phyloP scores from a whole-genome alignment of 2,888 invertebrate genomes.

The Sesamia inferens region DNA sequence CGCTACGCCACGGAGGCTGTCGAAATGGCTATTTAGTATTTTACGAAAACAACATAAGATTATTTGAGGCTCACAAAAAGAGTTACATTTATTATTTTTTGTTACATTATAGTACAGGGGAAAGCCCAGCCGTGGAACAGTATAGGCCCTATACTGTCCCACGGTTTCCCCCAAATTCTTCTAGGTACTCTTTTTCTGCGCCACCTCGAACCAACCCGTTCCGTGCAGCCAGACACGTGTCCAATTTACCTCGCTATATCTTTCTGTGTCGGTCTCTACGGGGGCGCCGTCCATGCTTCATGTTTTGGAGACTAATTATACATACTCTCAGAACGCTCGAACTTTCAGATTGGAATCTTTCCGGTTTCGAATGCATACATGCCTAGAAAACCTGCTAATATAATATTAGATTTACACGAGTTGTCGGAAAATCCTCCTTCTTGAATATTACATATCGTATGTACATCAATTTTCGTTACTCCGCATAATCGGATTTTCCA shows the following conservation, averaged over 20 bases:
- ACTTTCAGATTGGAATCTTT: not conserved
- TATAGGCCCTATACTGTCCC: not conserved
- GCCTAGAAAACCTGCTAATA: not conserved
- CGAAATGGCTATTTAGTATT: not conserved
- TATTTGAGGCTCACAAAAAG: not conserved
- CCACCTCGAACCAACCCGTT: not conserved
- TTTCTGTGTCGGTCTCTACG: not conserved
- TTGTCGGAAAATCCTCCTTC: not conserved
- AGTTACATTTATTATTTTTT: not conserved
- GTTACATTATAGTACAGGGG: not conserved
- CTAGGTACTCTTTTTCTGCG: not conserved
- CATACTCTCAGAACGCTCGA: not conserved
- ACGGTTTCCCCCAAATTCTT: not conserved
- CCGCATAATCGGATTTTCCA: constrained; percentile 5
- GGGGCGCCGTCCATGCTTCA: not conserved
- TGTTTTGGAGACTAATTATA: not conserved
- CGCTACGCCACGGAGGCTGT: too few species aligned
- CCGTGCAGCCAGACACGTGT: not conserved
- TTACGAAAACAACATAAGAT: not conserved
- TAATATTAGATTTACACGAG: not conserved
- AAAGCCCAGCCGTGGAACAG: too few species aligned
- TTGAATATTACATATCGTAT: constrained; percentile 20
- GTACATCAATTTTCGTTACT: constrained; percentile 10
- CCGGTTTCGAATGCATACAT: not conserved
- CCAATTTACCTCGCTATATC: not conserved